These are phyloP conservation scores for Gambelia wislizenii DNA, from an alignment of 2,797 vertebrate species.

Conservation along the genomic window DNA sequence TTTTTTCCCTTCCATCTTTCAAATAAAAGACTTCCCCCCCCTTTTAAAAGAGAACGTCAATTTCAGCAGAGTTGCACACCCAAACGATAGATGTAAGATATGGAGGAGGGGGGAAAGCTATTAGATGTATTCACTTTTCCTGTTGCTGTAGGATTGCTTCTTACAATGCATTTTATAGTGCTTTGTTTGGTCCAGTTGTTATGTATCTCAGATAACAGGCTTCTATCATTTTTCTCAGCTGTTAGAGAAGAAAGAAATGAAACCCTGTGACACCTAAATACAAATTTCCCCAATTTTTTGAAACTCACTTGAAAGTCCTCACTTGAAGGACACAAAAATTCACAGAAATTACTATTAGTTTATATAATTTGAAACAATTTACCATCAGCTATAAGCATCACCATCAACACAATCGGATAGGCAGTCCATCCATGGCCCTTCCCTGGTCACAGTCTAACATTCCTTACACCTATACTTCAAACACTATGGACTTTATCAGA, in stretches of 20 bases:
- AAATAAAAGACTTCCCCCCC: background rate
- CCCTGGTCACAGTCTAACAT: background rate
- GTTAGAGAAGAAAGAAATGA: conserved; percentile 5
- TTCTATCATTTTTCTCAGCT: conserved; percentile 6
- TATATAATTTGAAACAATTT: conserved; percentile 8
- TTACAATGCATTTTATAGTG: background rate
- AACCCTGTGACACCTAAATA: background rate
- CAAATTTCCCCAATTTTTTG: background rate
- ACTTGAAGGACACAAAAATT: background rate
- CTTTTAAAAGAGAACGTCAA: conserved; percentile 18
- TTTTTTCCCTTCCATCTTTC: background rate
- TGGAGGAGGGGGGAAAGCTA: background rate
- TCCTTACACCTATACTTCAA: background rate
- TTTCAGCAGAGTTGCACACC: conserved; percentile 6
- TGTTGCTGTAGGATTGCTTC: conserved; percentile 16
- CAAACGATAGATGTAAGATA: conserved; percentile 19
- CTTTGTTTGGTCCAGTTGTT: background rate
- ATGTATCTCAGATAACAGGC: conserved; percentile 27
- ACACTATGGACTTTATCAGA: no score
- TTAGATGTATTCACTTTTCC: conserved; percentile 31
- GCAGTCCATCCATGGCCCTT: background rate
- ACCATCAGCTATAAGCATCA: background rate
- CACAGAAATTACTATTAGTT: conserved; percentile 2
- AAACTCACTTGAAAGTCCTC: conserved; percentile 11
- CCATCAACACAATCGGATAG: background rate